Base-by-base conservation (phyloP, 2,797 vertebrate species). In the Myotis findleyi region DNA sequence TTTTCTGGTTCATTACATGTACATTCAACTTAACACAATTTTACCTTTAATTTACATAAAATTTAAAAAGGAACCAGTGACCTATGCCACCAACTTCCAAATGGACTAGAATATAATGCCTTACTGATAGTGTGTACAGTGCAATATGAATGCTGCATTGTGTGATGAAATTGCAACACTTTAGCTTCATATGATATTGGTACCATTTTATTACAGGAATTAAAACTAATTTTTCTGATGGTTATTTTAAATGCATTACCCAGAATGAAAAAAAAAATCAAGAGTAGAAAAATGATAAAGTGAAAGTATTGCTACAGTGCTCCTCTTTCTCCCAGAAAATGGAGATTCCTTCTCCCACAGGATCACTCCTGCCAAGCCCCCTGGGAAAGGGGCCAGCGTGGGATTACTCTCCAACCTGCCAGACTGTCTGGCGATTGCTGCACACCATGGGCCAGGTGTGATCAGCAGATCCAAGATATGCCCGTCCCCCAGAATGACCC, bases 301-400 rank as follows among this genome's bases (percentile, higher is more conserved):
- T 95, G 81, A 96, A 97, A 96, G 84, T 95, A 62, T 97, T 96
- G 85, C 95, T 97, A 81, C 95, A 96, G 90, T 87, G 94, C 96
- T 97, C 97, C 97, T 97, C 96, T 97, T 97, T 97, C 97, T 97
- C 97, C 96, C 97, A 97, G 97, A 97, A 97, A 97, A 97, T 97
- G 97, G 97, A 97, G 97, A 96, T 96, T 97, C 96, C 97, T 97
- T 97, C 97, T 97, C 97, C 97, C 96, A 97, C 97, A 97, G 97
- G 97, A 97, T 96, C 97, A 87, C 95, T 79, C 97, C 94, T 97
- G 97, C 97, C 97, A 97, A 97, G 97, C 97, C 97, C 97, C 97
- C 94, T 97, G 97, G 97, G 97, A 97, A 95, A 97, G 97, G 97
- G 97, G 97, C 97, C 97, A 97, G 97, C 97, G 97, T 97, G 97